A percentile compares a stretch with the other conserved stretches of the same genome.
Evolutionary conservation across 2,113 vertebrate species (phyloP).

Genomic region (Pseudorasbora parva): DNA sequence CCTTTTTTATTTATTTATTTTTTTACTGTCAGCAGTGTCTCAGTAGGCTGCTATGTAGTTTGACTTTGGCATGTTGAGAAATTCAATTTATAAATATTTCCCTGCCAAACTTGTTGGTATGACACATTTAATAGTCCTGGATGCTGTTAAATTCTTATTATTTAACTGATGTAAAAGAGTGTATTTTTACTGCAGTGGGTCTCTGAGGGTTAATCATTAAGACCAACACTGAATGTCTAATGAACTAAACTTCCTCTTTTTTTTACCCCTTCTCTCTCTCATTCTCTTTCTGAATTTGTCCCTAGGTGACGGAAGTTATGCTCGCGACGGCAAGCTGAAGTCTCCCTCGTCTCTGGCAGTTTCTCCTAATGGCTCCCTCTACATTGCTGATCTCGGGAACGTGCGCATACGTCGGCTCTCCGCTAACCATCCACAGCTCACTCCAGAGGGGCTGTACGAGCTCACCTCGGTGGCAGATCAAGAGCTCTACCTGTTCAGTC

Average conservation of each 20-base stretch:
- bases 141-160: background rate
- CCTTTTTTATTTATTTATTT: no score
- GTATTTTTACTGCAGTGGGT: constrained; percentile 2
- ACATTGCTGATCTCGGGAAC: constrained; percentile 86
- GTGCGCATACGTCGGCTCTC: constrained; percentile 83
- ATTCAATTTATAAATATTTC: constrained; percentile 18
- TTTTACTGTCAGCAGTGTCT: background rate
- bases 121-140: constrained; percentile 6
- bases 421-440: constrained; percentile 79
- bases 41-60: background rate
- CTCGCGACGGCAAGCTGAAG: constrained; percentile 88
- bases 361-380: constrained; percentile 84
- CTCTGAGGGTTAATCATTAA: constrained; percentile 25
- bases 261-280: background rate
- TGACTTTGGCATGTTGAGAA: background rate
- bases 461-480: constrained; percentile 86
- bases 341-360: constrained; percentile 85
- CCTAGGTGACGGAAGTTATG: constrained; percentile 87
- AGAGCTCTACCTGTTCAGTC: constrained; percentile 87
- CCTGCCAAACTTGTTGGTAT: background rate
- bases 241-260: background rate
- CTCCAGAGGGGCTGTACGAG: constrained; percentile 78
- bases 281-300: background rate
- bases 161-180: constrained; percentile 10
- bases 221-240: background rate